phyloP scores from a whole-genome alignment of 2,888 invertebrate species.

The Melangyna quadrimaculata region DNA sequence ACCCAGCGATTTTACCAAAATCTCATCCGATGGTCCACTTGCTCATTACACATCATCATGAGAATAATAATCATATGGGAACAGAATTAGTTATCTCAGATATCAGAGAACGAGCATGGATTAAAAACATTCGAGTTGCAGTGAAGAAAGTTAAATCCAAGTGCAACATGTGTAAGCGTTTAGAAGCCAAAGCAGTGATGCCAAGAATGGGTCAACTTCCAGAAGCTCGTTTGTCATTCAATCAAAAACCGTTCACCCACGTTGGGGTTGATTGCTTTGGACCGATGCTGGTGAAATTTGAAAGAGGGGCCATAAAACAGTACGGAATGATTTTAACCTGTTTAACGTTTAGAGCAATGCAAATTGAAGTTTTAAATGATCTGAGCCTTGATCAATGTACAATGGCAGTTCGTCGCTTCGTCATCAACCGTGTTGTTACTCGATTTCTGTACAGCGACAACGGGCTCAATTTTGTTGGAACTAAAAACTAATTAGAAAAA shows the following conservation, averaged over 20 bases:
- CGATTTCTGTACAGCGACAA: conserved; percentile 12
- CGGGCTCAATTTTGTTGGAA: conserved; percentile 6
- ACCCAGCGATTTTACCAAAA: not conserved
- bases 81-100: not conserved
- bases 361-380: conserved; percentile 15
- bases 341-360: conserved; percentile 2
- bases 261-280: not conserved
- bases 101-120: too few relatives aligned
- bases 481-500: conserved; percentile 1
- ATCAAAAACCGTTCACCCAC: too few relatives aligned
- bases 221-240: not conserved
- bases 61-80: not conserved
- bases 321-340: not conserved
- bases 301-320: not conserved
- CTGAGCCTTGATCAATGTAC: not conserved
- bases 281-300: not conserved
- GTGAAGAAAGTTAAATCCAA: too few relatives aligned
- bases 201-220: not conserved
- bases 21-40: not conserved
- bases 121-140: too few relatives aligned
- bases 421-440: conserved; percentile 12
- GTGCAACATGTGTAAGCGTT: too few relatives aligned
- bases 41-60: not conserved
- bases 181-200: not conserved
- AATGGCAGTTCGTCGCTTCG: conserved; percentile 7